These are phyloP conservation scores for Heteractis magnifica DNA, from an alignment of 92 coral and sea anemone species.

Conservation along the genomic window DNA sequence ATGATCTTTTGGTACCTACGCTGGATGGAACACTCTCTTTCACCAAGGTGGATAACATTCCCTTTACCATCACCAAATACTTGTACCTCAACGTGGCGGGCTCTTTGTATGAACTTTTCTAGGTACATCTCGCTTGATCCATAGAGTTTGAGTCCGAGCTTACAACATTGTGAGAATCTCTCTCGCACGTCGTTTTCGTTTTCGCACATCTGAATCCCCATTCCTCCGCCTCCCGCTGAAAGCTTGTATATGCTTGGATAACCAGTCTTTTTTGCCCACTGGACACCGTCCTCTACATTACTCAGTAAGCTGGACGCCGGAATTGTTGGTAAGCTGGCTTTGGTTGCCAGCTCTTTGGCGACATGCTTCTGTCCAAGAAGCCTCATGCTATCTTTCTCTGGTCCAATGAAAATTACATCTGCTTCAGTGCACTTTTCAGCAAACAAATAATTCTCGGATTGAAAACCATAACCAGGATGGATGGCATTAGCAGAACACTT, in stretches of 20 bases:
- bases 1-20: constrained; percentile 62
- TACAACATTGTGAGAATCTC: constrained; percentile 21
- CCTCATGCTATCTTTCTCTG: constrained; percentile 44
- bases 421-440: constrained; percentile 46
- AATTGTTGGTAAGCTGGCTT: constrained; percentile 14
- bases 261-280: constrained; percentile 37
- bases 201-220: constrained; percentile 49
- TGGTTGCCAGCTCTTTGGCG: constrained; percentile 40
- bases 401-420: constrained; percentile 57
- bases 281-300: constrained; percentile 38
- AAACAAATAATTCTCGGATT: constrained; percentile 50
- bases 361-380: constrained; percentile 25
- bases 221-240: constrained; percentile 63
- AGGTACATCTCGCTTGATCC: neutral
- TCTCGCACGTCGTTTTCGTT: constrained; percentile 33
- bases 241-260: constrained; percentile 55
- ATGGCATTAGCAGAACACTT: constrained; percentile 41
- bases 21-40: constrained; percentile 69
- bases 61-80: constrained; percentile 69
- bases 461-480: constrained; percentile 71
- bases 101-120: constrained; percentile 46
- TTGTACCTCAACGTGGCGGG: constrained; percentile 66
- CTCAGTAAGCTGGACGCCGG: constrained; percentile 42
- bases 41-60: constrained; percentile 46
- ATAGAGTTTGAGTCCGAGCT: neutral